A percentile compares a stretch with the other conserved stretches of the same genome.
Conservation (phyloP, 2,888 invertebrate genomes). For the Scrobipalpa atriplicella region DNA sequence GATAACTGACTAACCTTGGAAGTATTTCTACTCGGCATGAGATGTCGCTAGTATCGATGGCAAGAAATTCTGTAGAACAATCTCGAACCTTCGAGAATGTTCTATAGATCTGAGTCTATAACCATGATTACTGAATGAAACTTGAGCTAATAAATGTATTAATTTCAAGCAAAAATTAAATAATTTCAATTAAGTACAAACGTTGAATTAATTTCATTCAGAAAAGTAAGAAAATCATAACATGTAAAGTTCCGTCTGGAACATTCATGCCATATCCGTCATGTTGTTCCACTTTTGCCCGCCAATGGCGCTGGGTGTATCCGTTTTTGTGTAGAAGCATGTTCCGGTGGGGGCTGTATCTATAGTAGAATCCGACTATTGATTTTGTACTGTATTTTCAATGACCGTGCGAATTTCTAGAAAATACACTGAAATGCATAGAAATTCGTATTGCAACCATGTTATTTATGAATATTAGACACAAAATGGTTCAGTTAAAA, state of each 20-base stretch:
- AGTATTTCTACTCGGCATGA: conserved; percentile 46
- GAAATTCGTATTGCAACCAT: not conserved
- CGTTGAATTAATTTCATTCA: conserved; percentile 35
- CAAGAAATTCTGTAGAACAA: conserved; percentile 38
- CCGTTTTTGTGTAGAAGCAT: conserved; percentile 43
- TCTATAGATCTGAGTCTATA: conserved; percentile 41
- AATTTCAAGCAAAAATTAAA: not conserved
- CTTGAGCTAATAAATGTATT: not conserved
- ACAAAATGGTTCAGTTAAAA: too few species aligned
- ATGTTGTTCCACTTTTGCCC: conserved; percentile 49
- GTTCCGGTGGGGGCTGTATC: conserved; percentile 24
- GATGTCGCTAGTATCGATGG: conserved; percentile 42
- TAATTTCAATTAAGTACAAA: not conserved
- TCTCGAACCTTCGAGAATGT: conserved; percentile 64
- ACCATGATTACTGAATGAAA: not conserved
- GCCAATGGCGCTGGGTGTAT: conserved; percentile 52
- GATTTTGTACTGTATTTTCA: conserved; percentile 29
- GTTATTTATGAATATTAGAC: not conserved
- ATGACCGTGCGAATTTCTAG: conserved; percentile 22
- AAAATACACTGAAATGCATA: conserved; percentile 5
- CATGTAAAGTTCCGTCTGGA: conserved; percentile 51
- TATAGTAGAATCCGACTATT: conserved; percentile 32
- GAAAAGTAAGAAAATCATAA: conserved; percentile 33
- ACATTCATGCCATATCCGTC: conserved; percentile 64
- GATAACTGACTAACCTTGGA: conserved; percentile 14